Conservation (phyloP, 2,113 vertebrate species). For the Austrofundulus limnaeus region DNA sequence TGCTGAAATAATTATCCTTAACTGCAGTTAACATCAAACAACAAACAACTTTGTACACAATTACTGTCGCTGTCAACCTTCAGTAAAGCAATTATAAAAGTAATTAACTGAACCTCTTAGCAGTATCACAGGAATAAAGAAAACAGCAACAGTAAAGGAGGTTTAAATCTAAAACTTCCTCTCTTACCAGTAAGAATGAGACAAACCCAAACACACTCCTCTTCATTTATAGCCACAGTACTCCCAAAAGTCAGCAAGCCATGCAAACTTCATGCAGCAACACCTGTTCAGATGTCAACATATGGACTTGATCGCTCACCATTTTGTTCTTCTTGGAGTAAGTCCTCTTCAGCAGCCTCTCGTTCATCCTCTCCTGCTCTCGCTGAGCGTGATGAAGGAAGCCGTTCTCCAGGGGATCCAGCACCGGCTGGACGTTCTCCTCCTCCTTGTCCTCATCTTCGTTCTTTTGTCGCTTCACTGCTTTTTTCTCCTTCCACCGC, state of each 20-base stretch:
- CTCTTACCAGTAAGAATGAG: neutral
- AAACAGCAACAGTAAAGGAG: neutral
- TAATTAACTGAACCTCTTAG: neutral
- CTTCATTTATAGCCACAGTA: too few relatives aligned
- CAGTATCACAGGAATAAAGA: neutral
- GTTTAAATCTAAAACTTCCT: too few relatives aligned
- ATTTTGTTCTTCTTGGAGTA: constrained; percentile 90
- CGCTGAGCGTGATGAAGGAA: constrained; percentile 85
- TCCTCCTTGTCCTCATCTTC: constrained; percentile 83
- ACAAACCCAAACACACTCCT: neutral
- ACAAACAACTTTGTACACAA: neutral
- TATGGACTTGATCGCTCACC: constrained; percentile 78
- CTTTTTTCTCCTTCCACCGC: constrained; percentile 80
- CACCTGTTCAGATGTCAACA: neutral
- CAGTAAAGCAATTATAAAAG: neutral
- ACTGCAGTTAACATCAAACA: neutral
- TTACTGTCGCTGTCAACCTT: too few relatives aligned
- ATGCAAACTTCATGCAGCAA: neutral
- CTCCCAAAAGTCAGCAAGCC: neutral
- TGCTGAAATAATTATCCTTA: neutral
- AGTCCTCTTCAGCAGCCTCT: constrained; percentile 87
- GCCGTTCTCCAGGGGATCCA: constrained; percentile 88
- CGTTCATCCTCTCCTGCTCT: constrained; percentile 87
- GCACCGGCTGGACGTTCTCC: constrained; percentile 81
- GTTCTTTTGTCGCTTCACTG: constrained; percentile 82